phyloP scores from a whole-genome alignment of 2,888 invertebrate species.

The Drosophila acutilabella region DNA sequence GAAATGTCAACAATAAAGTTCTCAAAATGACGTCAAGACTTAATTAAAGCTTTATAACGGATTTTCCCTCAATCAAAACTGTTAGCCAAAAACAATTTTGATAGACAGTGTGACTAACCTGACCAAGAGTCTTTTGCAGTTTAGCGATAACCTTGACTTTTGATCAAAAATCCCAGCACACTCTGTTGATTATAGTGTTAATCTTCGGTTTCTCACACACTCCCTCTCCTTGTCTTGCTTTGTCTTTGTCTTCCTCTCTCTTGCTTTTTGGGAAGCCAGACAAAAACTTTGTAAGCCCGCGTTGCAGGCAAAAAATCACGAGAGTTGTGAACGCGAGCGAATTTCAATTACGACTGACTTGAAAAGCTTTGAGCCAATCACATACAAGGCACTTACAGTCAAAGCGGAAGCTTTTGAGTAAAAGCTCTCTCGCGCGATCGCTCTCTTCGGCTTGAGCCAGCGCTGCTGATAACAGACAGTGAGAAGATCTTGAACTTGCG shows the following conservation, averaged over 20 bases:
- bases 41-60: background rate
- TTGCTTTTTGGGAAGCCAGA: slow-evolving; percentile 30
- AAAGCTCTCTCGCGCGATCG: slow-evolving; percentile 37
- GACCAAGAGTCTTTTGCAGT: slow-evolving; percentile 13
- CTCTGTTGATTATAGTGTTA: slow-evolving; percentile 42
- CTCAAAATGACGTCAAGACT: slow-evolving; percentile 35
- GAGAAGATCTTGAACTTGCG: slow-evolving; percentile 37
- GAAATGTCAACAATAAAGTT: slow-evolving; percentile 17
- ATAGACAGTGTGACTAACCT: slow-evolving; percentile 33
- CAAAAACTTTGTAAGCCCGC: slow-evolving; percentile 22
- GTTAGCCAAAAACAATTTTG: slow-evolving; percentile 1
- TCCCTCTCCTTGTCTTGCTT: background rate
- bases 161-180: slow-evolving; percentile 27
- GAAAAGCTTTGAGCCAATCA: slow-evolving; percentile 27
- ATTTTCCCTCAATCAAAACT: slow-evolving; percentile 20
- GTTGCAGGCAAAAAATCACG: slow-evolving; percentile 1
- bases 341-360: slow-evolving; percentile 37
- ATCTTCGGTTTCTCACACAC: slow-evolving; percentile 14
- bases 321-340: slow-evolving; percentile 33
- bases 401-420: slow-evolving; percentile 34
- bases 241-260: background rate
- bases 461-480: slow-evolving; percentile 30
- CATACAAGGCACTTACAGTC: slow-evolving; percentile 24
- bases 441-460: background rate
- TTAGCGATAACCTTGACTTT: slow-evolving; percentile 55